Percentiles rank a stretch among this genome's conserved stretches.
These are phyloP conservation scores for Aspiorhynchus laticeps DNA, from an alignment of 2,113 vertebrate genomes.

Conservation along the genomic window DNA sequence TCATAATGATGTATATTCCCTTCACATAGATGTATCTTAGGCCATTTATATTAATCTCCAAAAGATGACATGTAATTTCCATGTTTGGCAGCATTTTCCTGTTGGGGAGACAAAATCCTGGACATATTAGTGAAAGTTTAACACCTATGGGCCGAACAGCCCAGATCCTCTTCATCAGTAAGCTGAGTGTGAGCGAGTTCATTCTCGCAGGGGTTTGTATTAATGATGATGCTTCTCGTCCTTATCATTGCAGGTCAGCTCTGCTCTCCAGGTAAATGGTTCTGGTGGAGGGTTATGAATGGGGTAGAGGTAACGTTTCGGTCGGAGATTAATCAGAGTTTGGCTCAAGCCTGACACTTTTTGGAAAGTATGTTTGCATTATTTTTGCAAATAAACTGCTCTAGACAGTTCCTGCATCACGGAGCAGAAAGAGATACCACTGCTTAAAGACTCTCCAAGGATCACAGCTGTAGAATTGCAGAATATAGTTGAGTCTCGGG, in stretches of 20 bases:
- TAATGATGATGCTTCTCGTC: constrained; percentile 9
- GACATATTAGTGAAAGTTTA: constrained; percentile 11
- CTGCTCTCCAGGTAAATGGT: constrained; percentile 16
- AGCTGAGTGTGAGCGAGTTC: neutral
- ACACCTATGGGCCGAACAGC: neutral
- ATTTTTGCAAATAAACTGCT: neutral
- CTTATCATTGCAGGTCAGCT: neutral
- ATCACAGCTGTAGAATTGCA: too few relatives aligned
- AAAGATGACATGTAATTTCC: neutral
- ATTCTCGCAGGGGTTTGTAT: constrained; percentile 15
- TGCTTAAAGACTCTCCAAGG: too few relatives aligned
- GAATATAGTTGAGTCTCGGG: too few relatives aligned
- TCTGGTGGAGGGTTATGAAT: neutral
- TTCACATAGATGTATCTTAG: neutral
- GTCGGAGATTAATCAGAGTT: constrained; percentile 28
- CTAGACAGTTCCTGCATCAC: neutral
- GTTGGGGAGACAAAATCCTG: neutral
- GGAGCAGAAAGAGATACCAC: neutral
- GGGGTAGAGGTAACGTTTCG: neutral
- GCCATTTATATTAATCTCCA: constrained; percentile 4
- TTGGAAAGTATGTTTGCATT: constrained; percentile 19
- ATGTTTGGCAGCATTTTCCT: neutral
- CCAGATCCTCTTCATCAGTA: neutral
- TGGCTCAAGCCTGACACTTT: constrained; percentile 4
- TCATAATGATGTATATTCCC: neutral